Evolutionary conservation across 2,797 vertebrate species (phyloP).

Genomic region (Vespertilio murinus): DNA sequence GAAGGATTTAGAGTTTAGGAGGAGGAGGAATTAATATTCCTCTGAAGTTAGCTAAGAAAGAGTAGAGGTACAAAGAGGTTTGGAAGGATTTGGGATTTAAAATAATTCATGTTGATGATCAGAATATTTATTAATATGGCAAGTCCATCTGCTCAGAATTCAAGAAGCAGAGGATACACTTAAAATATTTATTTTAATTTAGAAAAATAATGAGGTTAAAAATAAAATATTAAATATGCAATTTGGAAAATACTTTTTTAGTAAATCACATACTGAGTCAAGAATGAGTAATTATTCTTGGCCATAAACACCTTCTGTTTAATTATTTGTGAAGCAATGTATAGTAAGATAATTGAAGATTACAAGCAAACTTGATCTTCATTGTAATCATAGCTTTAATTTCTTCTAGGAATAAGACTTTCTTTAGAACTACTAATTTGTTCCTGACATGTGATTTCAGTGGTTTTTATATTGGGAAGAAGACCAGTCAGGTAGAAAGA

Average conservation of each 20-base stretch:
- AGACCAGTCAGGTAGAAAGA: not conserved
- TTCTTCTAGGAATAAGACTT: constrained; percentile 43
- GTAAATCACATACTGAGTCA: not conserved
- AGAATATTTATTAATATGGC: not conserved
- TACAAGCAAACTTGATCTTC: not conserved
- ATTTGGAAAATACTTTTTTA: not conserved
- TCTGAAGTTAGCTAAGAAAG: not conserved
- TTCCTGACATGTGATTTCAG: not conserved
- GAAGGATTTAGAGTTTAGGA: not conserved
- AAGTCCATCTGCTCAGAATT: not conserved
- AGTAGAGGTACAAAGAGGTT: not conserved
- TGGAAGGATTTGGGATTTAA: not conserved
- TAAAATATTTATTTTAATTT: constrained; percentile 51
- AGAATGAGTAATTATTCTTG: not conserved
- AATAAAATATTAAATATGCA: constrained; percentile 48
- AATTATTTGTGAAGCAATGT: not conserved
- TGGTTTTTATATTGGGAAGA: constrained; percentile 6
- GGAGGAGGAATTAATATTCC: not conserved
- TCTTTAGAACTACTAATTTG: not conserved
- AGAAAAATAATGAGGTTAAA: constrained; percentile 53
- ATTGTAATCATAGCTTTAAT: constrained; percentile 24
- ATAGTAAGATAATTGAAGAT: not conserved
- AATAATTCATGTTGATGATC: not conserved
- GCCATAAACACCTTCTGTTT: not conserved
- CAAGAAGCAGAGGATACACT: not conserved